These are phyloP conservation scores for Microctenopoma stevenorrisi DNA, from an alignment of 2,797 vertebrate species.

Conservation along the genomic window DNA sequence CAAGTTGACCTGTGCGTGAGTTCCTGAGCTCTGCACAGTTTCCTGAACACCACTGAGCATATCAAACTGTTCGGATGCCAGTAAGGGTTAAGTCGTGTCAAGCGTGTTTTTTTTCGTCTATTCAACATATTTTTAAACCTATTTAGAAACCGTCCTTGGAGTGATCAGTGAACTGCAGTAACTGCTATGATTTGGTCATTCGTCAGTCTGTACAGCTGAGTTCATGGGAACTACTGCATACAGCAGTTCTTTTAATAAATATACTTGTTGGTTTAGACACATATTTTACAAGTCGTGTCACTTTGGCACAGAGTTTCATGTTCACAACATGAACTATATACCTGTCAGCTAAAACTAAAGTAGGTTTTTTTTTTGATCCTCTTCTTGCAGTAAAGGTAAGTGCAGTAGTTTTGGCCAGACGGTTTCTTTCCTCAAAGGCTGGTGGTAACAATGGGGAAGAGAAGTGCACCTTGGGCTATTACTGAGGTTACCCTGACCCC, in stretches of 20 bases:
- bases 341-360: slow-evolving; percentile 38
- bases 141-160: slow-evolving; percentile 19
- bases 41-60: slow-evolving; percentile 41
- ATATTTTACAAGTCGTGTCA: slow-evolving; percentile 49
- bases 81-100: slow-evolving; percentile 33
- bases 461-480: slow-evolving; percentile 73
- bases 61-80: slow-evolving; percentile 23
- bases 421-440: slow-evolving; percentile 65
- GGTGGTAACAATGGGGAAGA: slow-evolving; percentile 61
- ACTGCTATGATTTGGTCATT: slow-evolving; percentile 66
- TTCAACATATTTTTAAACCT: slow-evolving; percentile 36
- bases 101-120: slow-evolving; percentile 15
- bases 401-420: slow-evolving; percentile 67
- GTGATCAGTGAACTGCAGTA: slow-evolving; percentile 35
- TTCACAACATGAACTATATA: slow-evolving; percentile 62
- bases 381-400: slow-evolving; percentile 60
- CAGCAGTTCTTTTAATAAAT: slow-evolving; percentile 25
- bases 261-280: slow-evolving; percentile 32
- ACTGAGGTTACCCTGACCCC: slow-evolving; percentile 75
- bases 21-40: slow-evolving; percentile 60
- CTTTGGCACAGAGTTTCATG: slow-evolving; percentile 77
- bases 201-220: slow-evolving; percentile 50
- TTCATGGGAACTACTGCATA: slow-evolving; percentile 19
- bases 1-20: slow-evolving; percentile 56
- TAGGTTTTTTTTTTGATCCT: slow-evolving; percentile 22